Evolutionary conservation across 2,797 vertebrate genomes (phyloP), one percentile per base, ranked within the genome.

Genomic region (Gallinago solitaria): DNA sequence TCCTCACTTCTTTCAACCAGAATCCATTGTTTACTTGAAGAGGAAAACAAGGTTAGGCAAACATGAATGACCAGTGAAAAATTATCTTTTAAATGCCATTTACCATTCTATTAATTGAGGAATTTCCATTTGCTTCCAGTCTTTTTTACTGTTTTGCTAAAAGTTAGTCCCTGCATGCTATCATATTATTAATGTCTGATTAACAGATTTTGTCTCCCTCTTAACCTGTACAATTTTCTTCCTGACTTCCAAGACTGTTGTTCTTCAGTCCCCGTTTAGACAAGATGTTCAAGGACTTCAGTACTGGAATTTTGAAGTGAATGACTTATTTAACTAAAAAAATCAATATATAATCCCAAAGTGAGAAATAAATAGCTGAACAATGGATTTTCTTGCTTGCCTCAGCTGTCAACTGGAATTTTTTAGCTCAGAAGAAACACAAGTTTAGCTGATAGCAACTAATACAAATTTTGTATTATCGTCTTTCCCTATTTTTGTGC

Each of bases 401-500:
- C 57, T 96, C 48, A 80, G 25, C 79, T 96, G 63, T 70, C 69
- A 71, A 25, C 1, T 63, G 53, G 41, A 64, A 23, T 47, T 73
- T 71, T 96, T 82, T 67, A 80, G 59, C 75, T 88, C 7, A 54
- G n/a, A 43, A 71, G 73, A 70, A 86, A 19, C 0, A 15, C 12
- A 89, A 65, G 12, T 82, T 85, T 60, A 87, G 61, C 84, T 78
- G 65, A 64, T 88, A 91, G 85, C 70, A 93, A 61, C 74, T 87
- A 83, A 82, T 57, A 82, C 35, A 89, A 91, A 80, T 90, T 85
- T 95, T 89, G 15, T 75, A 13, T 73, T 95, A 65, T n/a, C 93
- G 24, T 17, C 12, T 93, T 97, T 84, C 71, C 59, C 71, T 83
- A 54, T 94, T 94, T 95, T 89, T 90, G 32, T 93, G 59, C 70